Evolutionary conservation across 2,797 vertebrate species (phyloP), one percentile per base, ranked within the genome.

Genomic region (Lemur catta): DNA sequence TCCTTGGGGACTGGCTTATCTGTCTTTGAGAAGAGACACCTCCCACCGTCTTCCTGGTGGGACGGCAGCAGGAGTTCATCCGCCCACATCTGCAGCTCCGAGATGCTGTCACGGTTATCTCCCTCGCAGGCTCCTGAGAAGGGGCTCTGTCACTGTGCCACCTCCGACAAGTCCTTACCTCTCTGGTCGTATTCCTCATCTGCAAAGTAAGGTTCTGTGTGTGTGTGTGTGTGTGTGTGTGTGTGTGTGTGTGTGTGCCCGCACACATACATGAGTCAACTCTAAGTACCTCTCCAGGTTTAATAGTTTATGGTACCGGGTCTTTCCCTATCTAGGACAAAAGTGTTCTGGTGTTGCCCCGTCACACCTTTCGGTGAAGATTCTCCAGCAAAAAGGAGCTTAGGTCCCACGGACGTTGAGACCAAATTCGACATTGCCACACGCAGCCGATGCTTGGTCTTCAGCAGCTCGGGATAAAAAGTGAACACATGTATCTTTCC

Each of bases 401-500:
- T 72, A 8, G 78, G 17, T 13, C 41, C 74, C 63, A 3, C 0
- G 6, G 15, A 20, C 41, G 11, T 11, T 67, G 5, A 52, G 55
- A 14, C 26, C 1, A 0, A 33, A 6, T 20, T 15, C 28, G 4
- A 3, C 11, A 3, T 9, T 81, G 43, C 75, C 14, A 1, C 5
- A 3, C 0, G 14, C 18, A 26, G 6, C 4, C 0, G 22, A 6
- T 0, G 0, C 26, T 43, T 35, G 26, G 14, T 65, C 7, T 46
- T 7, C 20, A 48, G 88, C 38, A 18, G 50, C 17, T 46, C 12
- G 28, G 55, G 63, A 14, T 7, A 6, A 38, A 4, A 26, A 20
- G 35, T 6, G 1, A 7, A 46, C n/a, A 5, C 26, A 15, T 2
- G 9, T 6, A 4, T 10, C 46, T 61, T 50, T 22, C 1, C 12